These are phyloP conservation scores for Cryptoblepharus egeriae DNA, from an alignment of 2,797 vertebrate species.

Conservation along the genomic window DNA sequence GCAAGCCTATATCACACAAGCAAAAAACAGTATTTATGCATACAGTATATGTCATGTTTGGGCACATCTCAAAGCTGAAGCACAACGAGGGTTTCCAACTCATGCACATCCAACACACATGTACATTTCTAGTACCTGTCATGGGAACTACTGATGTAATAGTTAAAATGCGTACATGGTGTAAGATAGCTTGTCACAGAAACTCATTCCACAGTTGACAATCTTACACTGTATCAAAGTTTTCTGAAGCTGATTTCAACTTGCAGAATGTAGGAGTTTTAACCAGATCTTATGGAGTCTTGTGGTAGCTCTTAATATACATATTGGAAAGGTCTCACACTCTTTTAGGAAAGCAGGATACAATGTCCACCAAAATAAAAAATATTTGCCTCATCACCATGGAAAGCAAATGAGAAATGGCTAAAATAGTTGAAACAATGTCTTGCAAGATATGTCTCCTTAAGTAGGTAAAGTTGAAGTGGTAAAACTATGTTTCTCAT, in stretches of 20 bases:
- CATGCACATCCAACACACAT: not conserved
- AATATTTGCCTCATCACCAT: not conserved
- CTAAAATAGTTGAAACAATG: not conserved
- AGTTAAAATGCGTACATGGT: not conserved
- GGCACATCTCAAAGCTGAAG: not conserved
- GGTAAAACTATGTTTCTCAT: not conserved
- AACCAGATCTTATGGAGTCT: not conserved
- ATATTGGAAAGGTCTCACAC: not conserved
- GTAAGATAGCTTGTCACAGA: too few relatives aligned
- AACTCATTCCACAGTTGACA: too few relatives aligned
- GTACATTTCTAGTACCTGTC: not conserved
- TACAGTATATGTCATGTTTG: too few relatives aligned
- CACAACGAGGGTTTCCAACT: not conserved
- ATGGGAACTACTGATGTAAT: not conserved
- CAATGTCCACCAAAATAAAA: not conserved
- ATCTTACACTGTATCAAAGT: not conserved
- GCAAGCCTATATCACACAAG: not conserved
- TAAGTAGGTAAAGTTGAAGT: not conserved
- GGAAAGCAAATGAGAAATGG: not conserved
- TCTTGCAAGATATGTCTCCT: too few relatives aligned
- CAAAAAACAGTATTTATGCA: too few relatives aligned
- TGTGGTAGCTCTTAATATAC: not conserved
- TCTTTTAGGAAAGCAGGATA: not conserved
- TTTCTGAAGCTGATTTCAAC: not conserved
- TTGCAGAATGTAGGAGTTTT: not conserved